A percentile compares a stretch with the other conserved stretches of the same genome.
phyloP scores from a whole-genome alignment of 2,797 vertebrate genomes.

The Borostomias antarcticus region DNA sequence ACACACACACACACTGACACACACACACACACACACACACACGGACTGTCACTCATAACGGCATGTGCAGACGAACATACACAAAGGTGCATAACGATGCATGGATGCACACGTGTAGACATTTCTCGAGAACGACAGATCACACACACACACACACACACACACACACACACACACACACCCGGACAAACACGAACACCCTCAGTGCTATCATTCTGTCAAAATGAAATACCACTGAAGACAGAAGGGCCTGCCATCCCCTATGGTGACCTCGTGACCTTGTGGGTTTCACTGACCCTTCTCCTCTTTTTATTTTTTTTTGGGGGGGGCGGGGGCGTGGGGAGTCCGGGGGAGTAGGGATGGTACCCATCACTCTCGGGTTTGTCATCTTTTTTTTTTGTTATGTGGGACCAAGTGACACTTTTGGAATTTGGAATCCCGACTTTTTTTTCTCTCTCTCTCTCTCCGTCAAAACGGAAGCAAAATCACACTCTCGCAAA shows the following conservation, averaged over 20 bases:
- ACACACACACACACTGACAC: constrained; percentile 53
- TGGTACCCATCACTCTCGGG: constrained; percentile 24
- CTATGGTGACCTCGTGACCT: constrained; percentile 27
- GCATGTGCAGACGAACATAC: constrained; percentile 46
- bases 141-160: constrained; percentile 35
- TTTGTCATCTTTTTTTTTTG: constrained; percentile 50
- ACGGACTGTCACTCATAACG: constrained; percentile 35
- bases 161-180: too few species aligned
- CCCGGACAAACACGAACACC: constrained; percentile 36
- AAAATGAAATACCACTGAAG: constrained; percentile 76
- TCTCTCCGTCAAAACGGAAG: constrained; percentile 56
- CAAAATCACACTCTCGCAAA: constrained; percentile 34
- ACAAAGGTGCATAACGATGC: constrained; percentile 51
- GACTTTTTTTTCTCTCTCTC: too few species aligned
- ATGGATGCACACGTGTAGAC: constrained; percentile 51
- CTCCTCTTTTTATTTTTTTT: constrained; percentile 44
- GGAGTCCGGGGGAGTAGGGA: constrained; percentile 12
- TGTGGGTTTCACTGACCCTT: constrained; percentile 47
- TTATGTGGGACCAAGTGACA: constrained; percentile 77
- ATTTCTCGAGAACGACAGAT: constrained; percentile 40
- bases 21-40: constrained; percentile 25
- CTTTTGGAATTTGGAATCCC: constrained; percentile 61
- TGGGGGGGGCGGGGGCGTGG: constrained; percentile 13
- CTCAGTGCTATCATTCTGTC: constrained; percentile 70
- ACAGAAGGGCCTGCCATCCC: constrained; percentile 76